phyloP scores from a whole-genome alignment of 2,888 invertebrate species.

The Caradrina clavipalpis region DNA sequence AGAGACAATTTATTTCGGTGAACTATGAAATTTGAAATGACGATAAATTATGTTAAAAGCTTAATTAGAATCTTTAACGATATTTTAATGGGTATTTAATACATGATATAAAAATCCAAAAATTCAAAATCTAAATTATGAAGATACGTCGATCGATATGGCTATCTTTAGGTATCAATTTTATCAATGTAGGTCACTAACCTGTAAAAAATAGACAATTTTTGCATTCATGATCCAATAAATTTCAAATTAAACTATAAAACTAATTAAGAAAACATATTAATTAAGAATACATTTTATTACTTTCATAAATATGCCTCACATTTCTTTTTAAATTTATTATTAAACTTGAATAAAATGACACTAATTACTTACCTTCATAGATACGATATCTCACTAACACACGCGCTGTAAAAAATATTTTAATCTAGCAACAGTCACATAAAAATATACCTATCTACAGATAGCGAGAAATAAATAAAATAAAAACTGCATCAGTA shows the following conservation, averaged over 20 bases:
- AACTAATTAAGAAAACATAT: neutral
- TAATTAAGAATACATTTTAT: neutral
- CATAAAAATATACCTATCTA: conserved; percentile 14
- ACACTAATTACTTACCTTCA: neutral
- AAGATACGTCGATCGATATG: neutral
- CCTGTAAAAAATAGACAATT: neutral
- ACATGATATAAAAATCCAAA: neutral
- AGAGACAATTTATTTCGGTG: conserved; percentile 1
- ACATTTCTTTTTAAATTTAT: neutral
- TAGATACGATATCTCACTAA: neutral
- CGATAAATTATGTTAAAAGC: neutral
- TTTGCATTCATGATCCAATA: neutral
- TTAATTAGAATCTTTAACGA: neutral
- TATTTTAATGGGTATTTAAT: neutral
- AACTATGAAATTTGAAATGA: neutral
- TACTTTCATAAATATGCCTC: neutral
- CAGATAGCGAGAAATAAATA: conserved; percentile 12
- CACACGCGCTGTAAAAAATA: neutral
- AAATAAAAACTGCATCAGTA: conserved; percentile 38
- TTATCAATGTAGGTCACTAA: conserved; percentile 16
- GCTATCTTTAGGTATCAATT: neutral
- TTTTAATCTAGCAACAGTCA: neutral
- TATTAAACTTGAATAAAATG: neutral
- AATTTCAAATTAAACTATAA: conserved; percentile 2
- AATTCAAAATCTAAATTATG: conserved; percentile 1